Percentiles rank a stretch among this genome's conserved stretches.
phyloP scores from a whole-genome alignment of 2,797 vertebrate species.

The Oreochromis mossambicus region DNA sequence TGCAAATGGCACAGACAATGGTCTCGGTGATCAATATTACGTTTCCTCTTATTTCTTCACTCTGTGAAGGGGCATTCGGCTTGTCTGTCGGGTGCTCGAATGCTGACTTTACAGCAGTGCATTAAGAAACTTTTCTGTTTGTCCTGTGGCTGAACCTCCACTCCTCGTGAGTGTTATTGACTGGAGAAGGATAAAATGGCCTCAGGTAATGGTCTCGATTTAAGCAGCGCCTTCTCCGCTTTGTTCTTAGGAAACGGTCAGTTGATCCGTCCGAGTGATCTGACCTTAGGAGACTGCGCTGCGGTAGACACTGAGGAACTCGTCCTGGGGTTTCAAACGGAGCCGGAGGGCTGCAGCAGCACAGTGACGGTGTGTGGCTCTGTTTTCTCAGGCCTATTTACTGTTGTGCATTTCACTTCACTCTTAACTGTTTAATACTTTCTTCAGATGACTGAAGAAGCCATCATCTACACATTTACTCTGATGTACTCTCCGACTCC shows the following conservation, averaged over 20 bases:
- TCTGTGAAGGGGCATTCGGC: background rate
- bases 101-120: constrained; percentile 15
- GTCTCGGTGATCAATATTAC: constrained; percentile 25
- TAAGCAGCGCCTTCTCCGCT: background rate
- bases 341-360: constrained; percentile 58
- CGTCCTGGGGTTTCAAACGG: constrained; percentile 44
- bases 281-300: constrained; percentile 65
- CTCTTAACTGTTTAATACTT: background rate
- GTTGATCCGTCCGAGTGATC: constrained; percentile 46
- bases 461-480: constrained; percentile 60
- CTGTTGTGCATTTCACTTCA: background rate
- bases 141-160: constrained; percentile 38
- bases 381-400: background rate
- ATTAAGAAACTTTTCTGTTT: constrained; percentile 37
- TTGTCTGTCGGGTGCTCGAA: background rate
- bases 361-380: constrained; percentile 13
- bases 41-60: constrained; percentile 44
- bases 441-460: constrained; percentile 50
- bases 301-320: background rate
- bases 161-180: constrained; percentile 39
- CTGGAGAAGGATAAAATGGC: background rate
- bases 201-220: constrained; percentile 14
- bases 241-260: constrained; percentile 53
- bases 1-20: constrained; percentile 33
- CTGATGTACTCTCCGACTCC: constrained; percentile 52